Conservation (phyloP, 1,140 invertebrate genomes). For the Ostrea denselamellosa region DNA sequence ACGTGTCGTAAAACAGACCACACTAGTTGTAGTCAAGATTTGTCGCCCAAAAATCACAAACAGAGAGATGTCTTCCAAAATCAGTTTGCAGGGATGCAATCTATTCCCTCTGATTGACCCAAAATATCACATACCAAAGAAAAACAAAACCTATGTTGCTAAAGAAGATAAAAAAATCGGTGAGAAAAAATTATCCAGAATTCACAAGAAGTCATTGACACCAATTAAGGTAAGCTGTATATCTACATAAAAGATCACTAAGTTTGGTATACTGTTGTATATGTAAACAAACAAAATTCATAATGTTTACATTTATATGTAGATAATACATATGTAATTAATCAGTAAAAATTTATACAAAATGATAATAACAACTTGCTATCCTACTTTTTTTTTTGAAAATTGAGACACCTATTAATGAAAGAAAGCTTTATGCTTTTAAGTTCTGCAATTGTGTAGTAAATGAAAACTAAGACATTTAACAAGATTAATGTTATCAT, state of each 20-base stretch:
- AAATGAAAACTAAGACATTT: too few species aligned
- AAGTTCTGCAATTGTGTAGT: too few species aligned
- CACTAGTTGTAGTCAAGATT: background rate
- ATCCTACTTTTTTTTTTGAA: too few species aligned
- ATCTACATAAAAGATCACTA: background rate
- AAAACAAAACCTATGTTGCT: background rate
- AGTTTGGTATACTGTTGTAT: background rate
- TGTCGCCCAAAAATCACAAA: background rate
- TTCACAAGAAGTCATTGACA: background rate
- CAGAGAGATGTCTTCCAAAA: background rate
- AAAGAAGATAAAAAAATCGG: background rate
- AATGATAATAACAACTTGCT: too few species aligned
- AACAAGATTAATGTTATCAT: too few species aligned
- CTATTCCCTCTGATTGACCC: background rate
- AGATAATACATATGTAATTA: too few species aligned
- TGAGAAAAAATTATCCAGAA: constrained; percentile 7
- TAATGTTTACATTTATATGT: too few species aligned
- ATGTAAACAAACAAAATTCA: background rate
- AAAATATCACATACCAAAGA: background rate
- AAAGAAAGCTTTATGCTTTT: too few species aligned
- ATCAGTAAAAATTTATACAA: too few species aligned
- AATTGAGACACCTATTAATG: too few species aligned
- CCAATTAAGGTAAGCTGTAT: background rate
- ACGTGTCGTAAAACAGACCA: background rate
- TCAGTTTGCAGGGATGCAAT: background rate